phyloP scores from a whole-genome alignment of 2,113 vertebrate species.

The Gorsachius goisagi region DNA sequence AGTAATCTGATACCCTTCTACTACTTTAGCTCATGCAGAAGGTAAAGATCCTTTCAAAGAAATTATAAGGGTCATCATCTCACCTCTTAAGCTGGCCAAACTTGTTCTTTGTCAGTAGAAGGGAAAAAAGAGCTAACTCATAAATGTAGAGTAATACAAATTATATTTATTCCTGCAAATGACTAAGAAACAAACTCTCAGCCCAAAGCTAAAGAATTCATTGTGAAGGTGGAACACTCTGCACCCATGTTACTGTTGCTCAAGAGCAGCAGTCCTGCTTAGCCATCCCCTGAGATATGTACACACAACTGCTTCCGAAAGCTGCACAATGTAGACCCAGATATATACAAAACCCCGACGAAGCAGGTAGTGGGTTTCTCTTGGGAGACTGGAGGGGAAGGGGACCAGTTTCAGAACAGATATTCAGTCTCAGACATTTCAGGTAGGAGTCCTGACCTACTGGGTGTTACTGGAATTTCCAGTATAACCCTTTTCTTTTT shows the following conservation, averaged over 20 bases:
- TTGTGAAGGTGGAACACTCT: background rate
- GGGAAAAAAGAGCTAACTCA: background rate
- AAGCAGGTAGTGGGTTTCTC: background rate
- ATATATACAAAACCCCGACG: background rate
- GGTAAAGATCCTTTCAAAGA: background rate
- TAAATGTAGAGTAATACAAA: background rate
- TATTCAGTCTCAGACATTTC: background rate
- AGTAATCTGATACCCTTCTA: background rate
- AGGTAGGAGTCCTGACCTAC: background rate
- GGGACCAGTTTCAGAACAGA: background rate
- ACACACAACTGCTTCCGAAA: background rate
- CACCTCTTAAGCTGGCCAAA: background rate
- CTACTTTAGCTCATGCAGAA: background rate
- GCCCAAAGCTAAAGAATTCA: background rate
- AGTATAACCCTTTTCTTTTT: background rate
- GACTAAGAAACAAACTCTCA: background rate
- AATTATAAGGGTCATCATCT: background rate
- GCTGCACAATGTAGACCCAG: background rate
- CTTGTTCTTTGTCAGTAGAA: background rate
- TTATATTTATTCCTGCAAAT: background rate
- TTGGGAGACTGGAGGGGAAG: background rate
- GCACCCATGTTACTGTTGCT: background rate
- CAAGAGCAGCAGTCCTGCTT: background rate
- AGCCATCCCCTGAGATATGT: background rate
- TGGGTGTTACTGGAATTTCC: background rate